Percentiles rank a stretch among this genome's conserved stretches.
phyloP scores from a whole-genome alignment of 2,888 invertebrate species.

The Cheilosia scutellata region DNA sequence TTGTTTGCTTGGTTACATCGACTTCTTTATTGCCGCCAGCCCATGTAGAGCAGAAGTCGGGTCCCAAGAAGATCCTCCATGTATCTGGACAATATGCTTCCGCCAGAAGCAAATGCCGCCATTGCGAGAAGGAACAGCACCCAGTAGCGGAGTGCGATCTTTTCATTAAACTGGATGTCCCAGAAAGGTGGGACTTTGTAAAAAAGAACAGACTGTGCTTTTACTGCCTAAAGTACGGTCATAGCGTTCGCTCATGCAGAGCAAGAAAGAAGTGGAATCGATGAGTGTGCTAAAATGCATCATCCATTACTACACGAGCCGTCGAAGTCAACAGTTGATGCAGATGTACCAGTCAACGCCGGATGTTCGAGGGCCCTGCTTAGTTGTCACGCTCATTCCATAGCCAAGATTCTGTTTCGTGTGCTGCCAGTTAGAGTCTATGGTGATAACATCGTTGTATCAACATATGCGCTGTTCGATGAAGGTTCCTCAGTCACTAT shows the following conservation, averaged over 20 bases:
- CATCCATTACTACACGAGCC: conserved; percentile 47
- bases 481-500: conserved; percentile 59
- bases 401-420: conserved; percentile 45
- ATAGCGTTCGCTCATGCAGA: conserved; percentile 26
- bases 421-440: conserved; percentile 55
- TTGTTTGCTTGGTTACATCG: conserved; percentile 14
- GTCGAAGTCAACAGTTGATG: background rate
- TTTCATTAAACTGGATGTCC: conserved; percentile 1
- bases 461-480: conserved; percentile 56
- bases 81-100: background rate
- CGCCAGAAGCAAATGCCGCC: conserved; percentile 1
- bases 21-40: conserved; percentile 6
- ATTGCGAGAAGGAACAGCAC: background rate
- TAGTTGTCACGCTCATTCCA: conserved; percentile 20
- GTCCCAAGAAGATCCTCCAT: conserved; percentile 4
- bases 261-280: conserved; percentile 27
- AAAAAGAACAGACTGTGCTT: conserved; percentile 12
- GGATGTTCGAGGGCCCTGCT: conserved; percentile 10
- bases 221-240: conserved; percentile 37
- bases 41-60: background rate
- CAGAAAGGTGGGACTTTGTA: conserved; percentile 3
- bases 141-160: background rate
- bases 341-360: background rate
- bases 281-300: conserved; percentile 41
- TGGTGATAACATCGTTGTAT: conserved; percentile 22